Percentiles rank a stretch among this genome's conserved stretches.
phyloP scores from a whole-genome alignment of 2,888 invertebrate genomes.

The Dicyrtoma fusca region DNA sequence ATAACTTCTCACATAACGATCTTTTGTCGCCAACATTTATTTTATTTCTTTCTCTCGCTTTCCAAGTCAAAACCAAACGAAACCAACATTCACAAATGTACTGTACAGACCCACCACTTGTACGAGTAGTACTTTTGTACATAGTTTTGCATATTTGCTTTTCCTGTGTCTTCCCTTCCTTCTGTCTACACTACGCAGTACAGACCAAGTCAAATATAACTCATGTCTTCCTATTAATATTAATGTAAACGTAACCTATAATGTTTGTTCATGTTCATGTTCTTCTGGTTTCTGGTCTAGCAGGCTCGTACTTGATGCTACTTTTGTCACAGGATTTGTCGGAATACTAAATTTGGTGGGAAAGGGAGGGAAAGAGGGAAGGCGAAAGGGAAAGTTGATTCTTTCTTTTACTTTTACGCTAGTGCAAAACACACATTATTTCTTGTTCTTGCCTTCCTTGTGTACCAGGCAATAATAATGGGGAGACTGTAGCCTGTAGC shows the following conservation, averaged over 20 bases:
- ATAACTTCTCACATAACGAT: slow-evolving; percentile 23
- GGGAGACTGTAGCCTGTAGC: no score
- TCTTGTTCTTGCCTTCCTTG: no score
- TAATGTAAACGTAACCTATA: no score
- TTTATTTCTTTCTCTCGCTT: slow-evolving; percentile 1
- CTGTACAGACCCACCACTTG: not conserved
- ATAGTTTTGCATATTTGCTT: not conserved
- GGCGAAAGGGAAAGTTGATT: no score
- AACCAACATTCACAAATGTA: not conserved
- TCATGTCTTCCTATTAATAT: no score
- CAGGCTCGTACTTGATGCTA: no score
- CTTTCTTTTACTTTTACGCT: no score
- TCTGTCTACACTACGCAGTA: not conserved
- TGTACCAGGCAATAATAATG: no score
- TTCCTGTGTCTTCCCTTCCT: not conserved
- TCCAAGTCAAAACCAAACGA: not conserved
- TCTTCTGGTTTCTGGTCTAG: not conserved
- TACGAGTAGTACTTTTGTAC: not conserved
- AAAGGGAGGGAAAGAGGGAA: not conserved
- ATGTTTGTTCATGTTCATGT: not conserved
- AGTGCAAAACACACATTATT: no score
- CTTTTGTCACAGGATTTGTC: no score
- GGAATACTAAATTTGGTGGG: no score
- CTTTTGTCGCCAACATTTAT: slow-evolving; percentile 24
- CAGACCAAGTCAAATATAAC: no score